phyloP scores from a whole-genome alignment of 2,888 invertebrate genomes.

The Drosophila aldrichi region DNA sequence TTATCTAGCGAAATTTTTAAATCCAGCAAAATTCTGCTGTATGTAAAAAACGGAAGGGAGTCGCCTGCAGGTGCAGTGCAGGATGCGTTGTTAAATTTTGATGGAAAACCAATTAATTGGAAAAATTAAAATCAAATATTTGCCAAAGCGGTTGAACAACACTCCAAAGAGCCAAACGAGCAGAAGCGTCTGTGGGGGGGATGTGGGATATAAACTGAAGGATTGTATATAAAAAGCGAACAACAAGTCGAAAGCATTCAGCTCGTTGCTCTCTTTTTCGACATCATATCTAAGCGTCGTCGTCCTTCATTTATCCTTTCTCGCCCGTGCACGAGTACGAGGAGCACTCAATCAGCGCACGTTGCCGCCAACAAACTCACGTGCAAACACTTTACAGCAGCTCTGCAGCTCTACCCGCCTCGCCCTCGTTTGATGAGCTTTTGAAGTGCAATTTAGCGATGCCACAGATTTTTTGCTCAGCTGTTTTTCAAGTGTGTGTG shows the following conservation, averaged over 20 bases:
- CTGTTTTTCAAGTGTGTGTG: constrained; percentile 52
- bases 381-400: constrained; percentile 77
- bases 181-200: background rate
- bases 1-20: constrained; percentile 27
- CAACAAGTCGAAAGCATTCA: constrained; percentile 46
- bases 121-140: constrained; percentile 79
- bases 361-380: constrained; percentile 77
- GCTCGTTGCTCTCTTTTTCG: constrained; percentile 34
- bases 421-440: constrained; percentile 49
- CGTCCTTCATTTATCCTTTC: constrained; percentile 80
- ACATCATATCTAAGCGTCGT: constrained; percentile 74
- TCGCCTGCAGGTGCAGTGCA: constrained; percentile 27
- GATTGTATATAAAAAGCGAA: constrained; percentile 32
- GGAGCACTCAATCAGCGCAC: constrained; percentile 79
- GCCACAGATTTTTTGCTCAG: constrained; percentile 71
- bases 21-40: constrained; percentile 18
- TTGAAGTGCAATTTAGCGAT: constrained; percentile 78
- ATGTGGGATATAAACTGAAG: background rate
- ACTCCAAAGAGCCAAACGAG: constrained; percentile 40
- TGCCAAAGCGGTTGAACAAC: constrained; percentile 79
- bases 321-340: constrained; percentile 40
- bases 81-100: constrained; percentile 69
- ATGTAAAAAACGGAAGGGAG: constrained; percentile 1
- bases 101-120: constrained; percentile 80
- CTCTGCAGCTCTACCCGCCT: background rate